Percentiles rank a stretch among this genome's conserved stretches.
These are phyloP conservation scores for Rhinolophus sinicus DNA, from an alignment of 2,113 vertebrate genomes.

Conservation along the genomic window DNA sequence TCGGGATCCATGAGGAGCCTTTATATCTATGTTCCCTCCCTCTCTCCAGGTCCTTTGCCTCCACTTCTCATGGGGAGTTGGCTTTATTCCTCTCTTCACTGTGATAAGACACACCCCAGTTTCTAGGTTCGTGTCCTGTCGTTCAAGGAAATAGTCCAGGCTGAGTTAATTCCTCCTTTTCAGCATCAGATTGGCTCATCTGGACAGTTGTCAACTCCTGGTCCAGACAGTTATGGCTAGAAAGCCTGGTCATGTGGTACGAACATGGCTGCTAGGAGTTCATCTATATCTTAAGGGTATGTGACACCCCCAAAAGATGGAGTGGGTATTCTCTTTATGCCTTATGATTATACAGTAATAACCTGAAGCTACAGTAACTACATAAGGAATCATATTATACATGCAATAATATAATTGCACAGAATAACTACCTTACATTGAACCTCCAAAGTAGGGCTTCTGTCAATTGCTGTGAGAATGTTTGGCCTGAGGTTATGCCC, in stretches of 20 bases:
- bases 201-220: background rate
- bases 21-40: background rate
- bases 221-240: background rate
- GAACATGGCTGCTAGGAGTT: background rate
- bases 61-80: background rate
- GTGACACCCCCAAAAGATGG: background rate
- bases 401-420: background rate
- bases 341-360: background rate
- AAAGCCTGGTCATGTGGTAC: background rate
- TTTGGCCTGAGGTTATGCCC: background rate
- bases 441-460: background rate
- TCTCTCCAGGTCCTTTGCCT: background rate
- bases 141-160: background rate
- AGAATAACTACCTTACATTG: background rate
- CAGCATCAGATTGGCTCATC: background rate
- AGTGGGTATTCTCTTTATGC: background rate
- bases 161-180: background rate
- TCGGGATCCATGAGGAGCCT: background rate
- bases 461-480: background rate
- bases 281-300: background rate
- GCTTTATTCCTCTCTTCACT: background rate
- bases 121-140: background rate
- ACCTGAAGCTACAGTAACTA: background rate
- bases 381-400: background rate
- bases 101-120: background rate